phyloP scores from a whole-genome alignment of 2,797 vertebrate genomes.

The Eulemur mongoz region DNA sequence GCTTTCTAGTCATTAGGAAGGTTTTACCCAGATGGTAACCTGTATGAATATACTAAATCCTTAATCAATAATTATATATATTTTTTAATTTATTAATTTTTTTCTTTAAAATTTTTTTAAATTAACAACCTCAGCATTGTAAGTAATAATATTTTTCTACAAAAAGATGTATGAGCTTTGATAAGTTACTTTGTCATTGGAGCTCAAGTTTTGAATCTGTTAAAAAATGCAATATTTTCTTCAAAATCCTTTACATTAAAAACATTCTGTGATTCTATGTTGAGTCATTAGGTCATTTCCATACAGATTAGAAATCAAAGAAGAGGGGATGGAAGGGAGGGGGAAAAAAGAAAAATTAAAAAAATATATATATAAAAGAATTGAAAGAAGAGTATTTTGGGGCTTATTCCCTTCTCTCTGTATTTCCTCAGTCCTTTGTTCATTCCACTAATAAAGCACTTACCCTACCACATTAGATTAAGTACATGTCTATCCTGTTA shows the following conservation, averaged over 20 bases:
- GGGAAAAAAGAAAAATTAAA: no score
- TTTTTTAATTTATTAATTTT: no score
- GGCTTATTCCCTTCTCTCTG: not conserved
- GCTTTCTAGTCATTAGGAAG: not conserved
- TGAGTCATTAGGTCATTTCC: constrained; percentile 2
- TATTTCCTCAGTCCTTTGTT: not conserved
- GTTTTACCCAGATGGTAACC: not conserved
- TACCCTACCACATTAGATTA: not conserved
- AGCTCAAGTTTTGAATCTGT: constrained; percentile 27
- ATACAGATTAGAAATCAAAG: constrained; percentile 5
- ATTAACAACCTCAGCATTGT: no score
- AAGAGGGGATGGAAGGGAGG: not conserved
- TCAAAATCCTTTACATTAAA: constrained; percentile 5
- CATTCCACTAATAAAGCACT: not conserved
- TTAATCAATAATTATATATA: not conserved
- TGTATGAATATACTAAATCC: not conserved
- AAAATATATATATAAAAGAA: not conserved
- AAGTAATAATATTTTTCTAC: not conserved
- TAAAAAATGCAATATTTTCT: constrained; percentile 7
- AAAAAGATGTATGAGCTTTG: not conserved
- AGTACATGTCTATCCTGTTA: not conserved
- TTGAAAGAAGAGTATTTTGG: not conserved
- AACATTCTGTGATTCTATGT: not conserved
- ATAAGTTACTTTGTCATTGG: not conserved
- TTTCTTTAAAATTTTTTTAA: no score